Percentiles rank a stretch among this genome's conserved stretches.
Conservation (phyloP, 1,140 invertebrate species). For the Drosophila nigrodunni region DNA sequence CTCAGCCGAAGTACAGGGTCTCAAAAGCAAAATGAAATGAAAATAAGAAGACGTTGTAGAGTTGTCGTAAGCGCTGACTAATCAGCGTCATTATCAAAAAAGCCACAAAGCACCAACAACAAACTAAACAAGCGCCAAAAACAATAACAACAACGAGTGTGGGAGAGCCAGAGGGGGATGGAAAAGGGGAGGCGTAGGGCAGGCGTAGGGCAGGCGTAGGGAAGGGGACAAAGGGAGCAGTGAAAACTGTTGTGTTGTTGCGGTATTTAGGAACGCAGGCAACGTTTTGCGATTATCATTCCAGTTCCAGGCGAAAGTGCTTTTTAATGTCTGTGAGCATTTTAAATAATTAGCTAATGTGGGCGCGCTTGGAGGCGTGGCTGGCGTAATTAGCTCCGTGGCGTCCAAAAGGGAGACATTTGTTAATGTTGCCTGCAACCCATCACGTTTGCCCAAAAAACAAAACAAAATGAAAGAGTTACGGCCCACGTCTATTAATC, state of each 20-base stretch:
- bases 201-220: neutral
- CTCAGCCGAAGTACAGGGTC: no score
- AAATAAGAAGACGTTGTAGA: constrained; percentile 48
- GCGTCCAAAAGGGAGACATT: constrained; percentile 40
- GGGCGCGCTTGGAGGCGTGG: constrained; percentile 26
- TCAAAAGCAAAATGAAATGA: constrained; percentile 8
- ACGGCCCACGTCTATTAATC: neutral
- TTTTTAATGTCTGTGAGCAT: constrained; percentile 79
- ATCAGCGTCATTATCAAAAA: constrained; percentile 79
- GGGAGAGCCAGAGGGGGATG: neutral
- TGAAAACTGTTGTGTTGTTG: neutral
- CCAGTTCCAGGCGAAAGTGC: constrained; percentile 64
- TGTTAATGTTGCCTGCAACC: constrained; percentile 24
- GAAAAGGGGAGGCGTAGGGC: neutral
- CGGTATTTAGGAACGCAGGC: constrained; percentile 15
- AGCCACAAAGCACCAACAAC: constrained; percentile 64
- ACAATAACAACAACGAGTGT: constrained; percentile 34
- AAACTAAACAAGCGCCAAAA: constrained; percentile 37
- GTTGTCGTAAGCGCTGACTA: constrained; percentile 77
- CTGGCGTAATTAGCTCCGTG: constrained; percentile 54
- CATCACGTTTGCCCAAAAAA: neutral
- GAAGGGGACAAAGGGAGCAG: neutral
- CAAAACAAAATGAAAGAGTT: constrained; percentile 15
- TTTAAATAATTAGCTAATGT: constrained; percentile 78
- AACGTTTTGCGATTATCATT: constrained; percentile 72